These are phyloP conservation scores for Penaeus monodon DNA, from an alignment of 2,888 invertebrate species.

Conservation along the genomic window DNA sequence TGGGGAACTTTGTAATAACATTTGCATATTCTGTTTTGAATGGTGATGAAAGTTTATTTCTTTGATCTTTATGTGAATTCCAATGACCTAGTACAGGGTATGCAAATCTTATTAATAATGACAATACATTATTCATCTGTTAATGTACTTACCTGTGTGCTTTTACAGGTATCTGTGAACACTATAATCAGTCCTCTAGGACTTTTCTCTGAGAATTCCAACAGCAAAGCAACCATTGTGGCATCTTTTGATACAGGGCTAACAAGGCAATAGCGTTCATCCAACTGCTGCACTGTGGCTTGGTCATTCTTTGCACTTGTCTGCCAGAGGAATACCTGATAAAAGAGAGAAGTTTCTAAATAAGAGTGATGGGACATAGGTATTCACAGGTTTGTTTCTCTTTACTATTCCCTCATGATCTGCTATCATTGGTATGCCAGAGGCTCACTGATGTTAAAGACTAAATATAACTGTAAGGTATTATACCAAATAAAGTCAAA, in stretches of 20 bases:
- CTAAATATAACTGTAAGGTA: too few species aligned
- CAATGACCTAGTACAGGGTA: too few species aligned
- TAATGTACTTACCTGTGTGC: slow-evolving; percentile 42
- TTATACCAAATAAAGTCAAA: neutral
- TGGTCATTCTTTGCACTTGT: slow-evolving; percentile 74
- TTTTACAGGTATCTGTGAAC: slow-evolving; percentile 92
- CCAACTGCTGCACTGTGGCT: slow-evolving; percentile 89
- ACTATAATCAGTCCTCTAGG: slow-evolving; percentile 88
- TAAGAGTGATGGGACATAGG: neutral
- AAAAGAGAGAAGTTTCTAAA: neutral
- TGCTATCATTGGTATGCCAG: too few species aligned
- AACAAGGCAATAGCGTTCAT: slow-evolving; percentile 91
- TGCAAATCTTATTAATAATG: too few species aligned
- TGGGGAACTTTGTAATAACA: too few species aligned
- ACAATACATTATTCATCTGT: too few species aligned
- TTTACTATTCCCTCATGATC: neutral
- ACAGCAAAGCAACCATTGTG: slow-evolving; percentile 85
- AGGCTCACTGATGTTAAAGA: too few species aligned
- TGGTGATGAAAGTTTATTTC: too few species aligned
- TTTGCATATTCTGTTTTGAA: too few species aligned
- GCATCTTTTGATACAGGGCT: slow-evolving; percentile 93
- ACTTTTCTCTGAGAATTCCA: slow-evolving; percentile 81
- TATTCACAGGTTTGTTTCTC: neutral
- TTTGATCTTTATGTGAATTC: too few species aligned
- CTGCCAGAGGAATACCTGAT: slow-evolving; percentile 57